A percentile compares a stretch with the other conserved stretches of the same genome.
Evolutionary conservation across 2,797 vertebrate genomes (phyloP).

Genomic region (Heliangelus exortis): DNA sequence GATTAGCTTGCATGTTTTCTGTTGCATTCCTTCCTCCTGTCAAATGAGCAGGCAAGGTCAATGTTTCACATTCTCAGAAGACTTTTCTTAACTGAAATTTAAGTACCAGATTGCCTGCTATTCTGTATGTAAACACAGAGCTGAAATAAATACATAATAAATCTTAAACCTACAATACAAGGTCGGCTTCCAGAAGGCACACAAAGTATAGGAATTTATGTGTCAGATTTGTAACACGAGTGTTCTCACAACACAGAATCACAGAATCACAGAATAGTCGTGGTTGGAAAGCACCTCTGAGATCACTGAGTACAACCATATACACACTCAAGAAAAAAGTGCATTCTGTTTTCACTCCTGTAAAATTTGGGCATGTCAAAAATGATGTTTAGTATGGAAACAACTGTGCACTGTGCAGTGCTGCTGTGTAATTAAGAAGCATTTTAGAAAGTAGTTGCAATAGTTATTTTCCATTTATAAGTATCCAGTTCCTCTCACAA

Average conservation of each 20-base stretch:
- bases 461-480: not conserved
- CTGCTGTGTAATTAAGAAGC: not conserved
- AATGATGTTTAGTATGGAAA: not conserved
- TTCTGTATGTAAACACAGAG: not conserved
- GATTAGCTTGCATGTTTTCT: not conserved
- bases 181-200: not conserved
- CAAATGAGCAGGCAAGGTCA: not conserved
- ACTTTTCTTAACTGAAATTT: not conserved
- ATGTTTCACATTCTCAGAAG: not conserved
- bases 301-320: too few species aligned
- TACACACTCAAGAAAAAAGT: not conserved
- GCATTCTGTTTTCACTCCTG: not conserved
- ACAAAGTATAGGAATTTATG: not conserved
- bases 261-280: too few species aligned
- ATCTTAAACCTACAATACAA: not conserved
- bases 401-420: not conserved
- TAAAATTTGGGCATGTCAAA: not conserved
- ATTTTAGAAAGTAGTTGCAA: slow-evolving; percentile 7
- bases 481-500: not conserved
- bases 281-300: too few species aligned
- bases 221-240: not conserved
- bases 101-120: not conserved
- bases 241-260: not conserved
- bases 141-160: not conserved
- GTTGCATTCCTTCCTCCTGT: not conserved